Percentiles rank a stretch among this genome's conserved stretches.
Conservation (phyloP, 2,113 vertebrate genomes). For the Colistium nudipinnis region DNA sequence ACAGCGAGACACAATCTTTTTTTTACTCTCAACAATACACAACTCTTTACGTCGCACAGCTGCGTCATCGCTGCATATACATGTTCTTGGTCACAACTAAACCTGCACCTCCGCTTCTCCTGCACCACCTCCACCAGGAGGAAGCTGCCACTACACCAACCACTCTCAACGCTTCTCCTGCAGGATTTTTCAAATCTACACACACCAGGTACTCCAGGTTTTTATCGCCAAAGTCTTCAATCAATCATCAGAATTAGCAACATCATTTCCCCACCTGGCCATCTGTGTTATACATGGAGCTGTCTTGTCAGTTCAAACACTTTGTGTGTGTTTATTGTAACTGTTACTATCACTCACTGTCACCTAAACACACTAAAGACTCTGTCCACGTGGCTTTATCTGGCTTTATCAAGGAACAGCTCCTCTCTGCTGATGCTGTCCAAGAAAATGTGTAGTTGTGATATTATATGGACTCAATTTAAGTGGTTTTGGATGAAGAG, state of each 20-base stretch:
- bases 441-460: no score
- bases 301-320: background rate
- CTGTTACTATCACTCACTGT: background rate
- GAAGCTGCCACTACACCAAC: background rate
- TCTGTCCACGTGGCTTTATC: no score
- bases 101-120: background rate
- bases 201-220: no score
- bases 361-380: no score
- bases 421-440: no score
- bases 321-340: background rate
- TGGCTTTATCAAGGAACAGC: no score
- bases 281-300: background rate
- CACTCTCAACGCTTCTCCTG: background rate
- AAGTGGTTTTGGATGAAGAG: no score
- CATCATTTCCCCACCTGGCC: background rate
- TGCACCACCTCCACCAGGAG: slow-evolving; percentile 40
- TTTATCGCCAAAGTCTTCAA: no score
- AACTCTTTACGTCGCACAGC: no score
- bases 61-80: background rate
- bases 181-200: no score
- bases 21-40: background rate
- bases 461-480: no score
- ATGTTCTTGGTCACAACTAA: background rate
- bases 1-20: slow-evolving; percentile 63
- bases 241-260: no score